These are phyloP conservation scores for Drosophila tsacasi DNA, from an alignment of 1,140 invertebrate genomes.

Conservation along the genomic window DNA sequence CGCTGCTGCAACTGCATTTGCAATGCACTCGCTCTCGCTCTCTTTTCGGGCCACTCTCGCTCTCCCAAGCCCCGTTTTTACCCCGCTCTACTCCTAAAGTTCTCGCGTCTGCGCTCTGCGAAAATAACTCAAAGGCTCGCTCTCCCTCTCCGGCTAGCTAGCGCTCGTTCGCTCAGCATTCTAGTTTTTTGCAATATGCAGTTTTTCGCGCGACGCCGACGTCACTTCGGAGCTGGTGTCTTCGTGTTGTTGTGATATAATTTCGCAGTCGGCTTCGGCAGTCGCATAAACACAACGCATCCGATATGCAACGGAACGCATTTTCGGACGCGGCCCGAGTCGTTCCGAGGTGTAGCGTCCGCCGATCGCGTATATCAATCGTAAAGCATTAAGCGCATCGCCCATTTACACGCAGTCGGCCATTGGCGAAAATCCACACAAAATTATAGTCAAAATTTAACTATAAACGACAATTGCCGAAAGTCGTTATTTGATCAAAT, in stretches of 20 bases:
- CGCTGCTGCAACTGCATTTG: slow-evolving; percentile 71
- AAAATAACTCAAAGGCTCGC: slow-evolving; percentile 61
- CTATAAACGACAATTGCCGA: slow-evolving; percentile 22
- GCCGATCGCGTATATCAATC: slow-evolving; percentile 85
- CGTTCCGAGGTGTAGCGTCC: slow-evolving; percentile 85
- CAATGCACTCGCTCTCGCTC: slow-evolving; percentile 45
- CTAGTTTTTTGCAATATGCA: slow-evolving; percentile 79
- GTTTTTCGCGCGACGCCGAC: slow-evolving; percentile 63
- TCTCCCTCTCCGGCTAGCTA: slow-evolving; percentile 3
- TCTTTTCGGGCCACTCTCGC: slow-evolving; percentile 2
- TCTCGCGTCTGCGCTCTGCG: slow-evolving; percentile 73
- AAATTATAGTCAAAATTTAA: slow-evolving; percentile 19
- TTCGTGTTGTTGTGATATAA: slow-evolving; percentile 85
- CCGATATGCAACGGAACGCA: slow-evolving; percentile 86
- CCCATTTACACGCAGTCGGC: slow-evolving; percentile 63
- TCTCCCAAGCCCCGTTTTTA: slow-evolving; percentile 27
- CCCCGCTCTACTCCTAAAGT: slow-evolving; percentile 76
- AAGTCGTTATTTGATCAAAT: slow-evolving; percentile 10
- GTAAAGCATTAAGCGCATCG: slow-evolving; percentile 82
- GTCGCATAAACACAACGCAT: slow-evolving; percentile 85
- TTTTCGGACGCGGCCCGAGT: slow-evolving; percentile 85
- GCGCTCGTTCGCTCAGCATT: slow-evolving; percentile 61
- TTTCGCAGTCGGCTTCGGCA: slow-evolving; percentile 84
- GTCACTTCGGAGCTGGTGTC: slow-evolving; percentile 59
- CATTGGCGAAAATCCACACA: slow-evolving; percentile 42